phyloP scores from a whole-genome alignment of 2,797 vertebrate species.

The Schizopygopsis malacanthus region DNA sequence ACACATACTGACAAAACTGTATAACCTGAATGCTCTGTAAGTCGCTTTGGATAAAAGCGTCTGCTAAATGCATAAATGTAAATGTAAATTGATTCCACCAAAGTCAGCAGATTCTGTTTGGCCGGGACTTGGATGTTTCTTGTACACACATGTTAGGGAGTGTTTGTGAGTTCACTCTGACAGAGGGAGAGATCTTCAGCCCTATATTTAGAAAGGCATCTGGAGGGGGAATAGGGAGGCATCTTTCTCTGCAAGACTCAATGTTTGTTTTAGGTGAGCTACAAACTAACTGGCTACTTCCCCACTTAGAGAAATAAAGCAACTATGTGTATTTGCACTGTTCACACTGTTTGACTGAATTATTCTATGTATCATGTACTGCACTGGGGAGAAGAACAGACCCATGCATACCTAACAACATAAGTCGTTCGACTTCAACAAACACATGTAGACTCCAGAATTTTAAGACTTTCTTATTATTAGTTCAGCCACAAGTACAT shows the following conservation, averaged over 20 bases:
- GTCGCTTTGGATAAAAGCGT: too few species aligned
- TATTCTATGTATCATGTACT: background rate
- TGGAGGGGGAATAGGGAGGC: conserved; percentile 70
- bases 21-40: too few species aligned
- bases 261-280: conserved; percentile 31
- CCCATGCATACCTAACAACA: background rate
- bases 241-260: background rate
- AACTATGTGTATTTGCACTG: background rate
- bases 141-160: conserved; percentile 44
- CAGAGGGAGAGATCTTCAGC: conserved; percentile 63
- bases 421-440: background rate
- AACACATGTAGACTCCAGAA: conserved; percentile 1
- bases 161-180: conserved; percentile 48
- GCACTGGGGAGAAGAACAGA: background rate
- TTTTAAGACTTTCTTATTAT: conserved; percentile 4
- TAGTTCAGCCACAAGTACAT: background rate
- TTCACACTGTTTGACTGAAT: conserved; percentile 5
- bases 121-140: conserved; percentile 41
- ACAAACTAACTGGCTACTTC: conserved; percentile 16
- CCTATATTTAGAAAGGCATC: conserved; percentile 84
- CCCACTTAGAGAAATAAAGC: conserved; percentile 16
- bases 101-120: background rate
- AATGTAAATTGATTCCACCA: background rate
- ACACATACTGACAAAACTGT: too few species aligned
- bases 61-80: too few species aligned